Percentiles rank a stretch among this genome's conserved stretches.
Conservation (phyloP, 2,113 vertebrate genomes). For the Typhlomys cinereus region DNA sequence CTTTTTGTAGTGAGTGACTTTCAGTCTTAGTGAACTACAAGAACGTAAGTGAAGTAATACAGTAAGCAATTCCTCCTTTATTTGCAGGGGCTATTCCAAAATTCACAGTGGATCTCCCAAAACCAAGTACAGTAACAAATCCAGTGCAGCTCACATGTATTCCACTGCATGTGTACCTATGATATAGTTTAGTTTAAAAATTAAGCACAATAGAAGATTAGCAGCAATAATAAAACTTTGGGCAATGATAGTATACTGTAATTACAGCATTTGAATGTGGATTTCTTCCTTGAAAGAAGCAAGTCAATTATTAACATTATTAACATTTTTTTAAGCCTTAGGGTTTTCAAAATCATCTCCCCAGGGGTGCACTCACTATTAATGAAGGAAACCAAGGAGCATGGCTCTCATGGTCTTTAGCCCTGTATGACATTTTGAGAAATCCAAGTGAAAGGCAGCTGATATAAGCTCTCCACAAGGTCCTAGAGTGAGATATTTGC, state of each 20-base stretch:
- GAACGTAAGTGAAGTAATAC: conserved; percentile 3
- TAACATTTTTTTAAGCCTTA: background rate
- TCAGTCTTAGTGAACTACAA: background rate
- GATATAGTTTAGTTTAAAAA: background rate
- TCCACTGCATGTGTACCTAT: background rate
- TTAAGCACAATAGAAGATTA: background rate
- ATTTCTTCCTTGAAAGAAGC: background rate
- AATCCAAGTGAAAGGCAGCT: background rate
- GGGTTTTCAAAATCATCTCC: background rate
- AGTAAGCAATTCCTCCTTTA: no score
- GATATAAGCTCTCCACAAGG: background rate
- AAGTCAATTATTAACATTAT: background rate
- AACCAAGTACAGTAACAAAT: background rate
- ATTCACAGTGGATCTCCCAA: background rate
- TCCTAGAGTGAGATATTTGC: no score
- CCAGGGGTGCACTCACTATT: background rate
- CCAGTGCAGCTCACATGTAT: background rate
- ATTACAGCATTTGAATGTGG: background rate
- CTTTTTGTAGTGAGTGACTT: background rate
- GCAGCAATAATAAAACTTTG: background rate
- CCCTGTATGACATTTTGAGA: background rate
- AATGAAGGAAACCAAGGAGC: background rate
- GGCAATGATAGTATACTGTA: background rate
- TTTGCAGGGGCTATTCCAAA: background rate
- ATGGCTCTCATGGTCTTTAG: background rate